Conservation (phyloP, 2,888 invertebrate genomes). For the Cephus runcator region DNA sequence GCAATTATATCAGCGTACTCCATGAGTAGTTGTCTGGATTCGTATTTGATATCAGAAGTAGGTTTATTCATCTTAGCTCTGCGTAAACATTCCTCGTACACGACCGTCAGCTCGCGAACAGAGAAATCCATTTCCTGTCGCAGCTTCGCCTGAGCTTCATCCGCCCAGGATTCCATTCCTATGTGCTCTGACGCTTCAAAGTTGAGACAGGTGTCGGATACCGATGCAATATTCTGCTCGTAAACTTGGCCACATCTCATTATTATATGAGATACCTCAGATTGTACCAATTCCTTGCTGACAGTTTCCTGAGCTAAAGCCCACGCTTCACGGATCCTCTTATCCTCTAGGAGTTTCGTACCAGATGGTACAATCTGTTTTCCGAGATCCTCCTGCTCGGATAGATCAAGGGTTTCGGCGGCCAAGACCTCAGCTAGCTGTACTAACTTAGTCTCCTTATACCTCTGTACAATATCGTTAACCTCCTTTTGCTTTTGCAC, state of each 20-base stretch:
- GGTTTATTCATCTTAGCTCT: constrained; percentile 68
- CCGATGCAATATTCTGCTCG: constrained; percentile 64
- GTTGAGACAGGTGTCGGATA: constrained; percentile 66
- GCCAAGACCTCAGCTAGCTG: constrained; percentile 79
- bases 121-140: constrained; percentile 79
- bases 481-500: constrained; percentile 72
- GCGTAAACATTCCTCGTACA: constrained; percentile 75
- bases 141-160: constrained; percentile 77
- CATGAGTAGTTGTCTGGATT: constrained; percentile 68
- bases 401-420: constrained; percentile 73
- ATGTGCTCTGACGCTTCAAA: constrained; percentile 74
- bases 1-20: constrained; percentile 79
- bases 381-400: constrained; percentile 46
- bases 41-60: constrained; percentile 41
- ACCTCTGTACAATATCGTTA: constrained; percentile 71
- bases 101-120: constrained; percentile 74
- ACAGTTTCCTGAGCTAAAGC: constrained; percentile 80
- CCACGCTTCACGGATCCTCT: constrained; percentile 80
- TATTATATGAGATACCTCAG: constrained; percentile 81
- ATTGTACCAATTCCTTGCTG: constrained; percentile 79
- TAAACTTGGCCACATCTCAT: constrained; percentile 77
- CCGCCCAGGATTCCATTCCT: constrained; percentile 80
- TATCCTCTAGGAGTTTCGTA: constrained; percentile 69
- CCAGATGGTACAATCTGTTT: constrained; percentile 64
- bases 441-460: constrained; percentile 76